Percentiles rank a stretch among this genome's conserved stretches.
Evolutionary conservation across 2,113 vertebrate genomes (phyloP).

Genomic region (Xerus inauris): DNA sequence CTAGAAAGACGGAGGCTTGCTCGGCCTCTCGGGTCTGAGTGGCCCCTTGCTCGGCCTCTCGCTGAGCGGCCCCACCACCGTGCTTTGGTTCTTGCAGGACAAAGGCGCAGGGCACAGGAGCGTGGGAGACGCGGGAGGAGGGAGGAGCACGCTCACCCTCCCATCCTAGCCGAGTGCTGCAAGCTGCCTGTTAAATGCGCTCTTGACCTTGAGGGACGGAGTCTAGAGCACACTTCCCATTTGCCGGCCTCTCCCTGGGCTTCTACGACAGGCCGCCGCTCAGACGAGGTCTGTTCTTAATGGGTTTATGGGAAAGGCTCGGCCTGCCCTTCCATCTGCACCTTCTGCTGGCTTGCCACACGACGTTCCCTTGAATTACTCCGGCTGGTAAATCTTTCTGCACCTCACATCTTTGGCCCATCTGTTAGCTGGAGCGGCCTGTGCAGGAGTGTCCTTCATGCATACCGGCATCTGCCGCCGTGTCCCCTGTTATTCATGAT

Average conservation of each 20-base stretch:
- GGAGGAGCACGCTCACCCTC: not conserved
- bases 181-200: constrained; percentile 79
- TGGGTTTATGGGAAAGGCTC: constrained; percentile 89
- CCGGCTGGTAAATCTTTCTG: constrained; percentile 90
- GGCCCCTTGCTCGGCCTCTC: not conserved
- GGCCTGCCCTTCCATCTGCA: constrained; percentile 91
- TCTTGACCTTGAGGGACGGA: constrained; percentile 88
- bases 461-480: constrained; percentile 88
- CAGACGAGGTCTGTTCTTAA: constrained; percentile 86
- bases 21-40: not conserved
- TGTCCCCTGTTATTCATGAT: constrained; percentile 88
- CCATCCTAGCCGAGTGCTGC: constrained; percentile 60
- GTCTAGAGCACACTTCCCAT: constrained; percentile 85
- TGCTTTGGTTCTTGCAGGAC: not conserved
- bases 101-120: not conserved
- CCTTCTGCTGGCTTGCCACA: constrained; percentile 88
- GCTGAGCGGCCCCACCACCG: not conserved
- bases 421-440: constrained; percentile 89
- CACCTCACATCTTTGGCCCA: constrained; percentile 91
- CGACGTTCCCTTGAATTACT: constrained; percentile 90
- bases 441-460: constrained; percentile 89
- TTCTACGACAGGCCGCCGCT: constrained; percentile 85
- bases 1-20: not conserved
- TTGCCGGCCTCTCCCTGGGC: constrained; percentile 82
- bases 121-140: not conserved